Evolutionary conservation across 2,888 invertebrate species (phyloP), one percentile per base, ranked within the genome.

Genomic region (Tetragonula carbonaria): DNA sequence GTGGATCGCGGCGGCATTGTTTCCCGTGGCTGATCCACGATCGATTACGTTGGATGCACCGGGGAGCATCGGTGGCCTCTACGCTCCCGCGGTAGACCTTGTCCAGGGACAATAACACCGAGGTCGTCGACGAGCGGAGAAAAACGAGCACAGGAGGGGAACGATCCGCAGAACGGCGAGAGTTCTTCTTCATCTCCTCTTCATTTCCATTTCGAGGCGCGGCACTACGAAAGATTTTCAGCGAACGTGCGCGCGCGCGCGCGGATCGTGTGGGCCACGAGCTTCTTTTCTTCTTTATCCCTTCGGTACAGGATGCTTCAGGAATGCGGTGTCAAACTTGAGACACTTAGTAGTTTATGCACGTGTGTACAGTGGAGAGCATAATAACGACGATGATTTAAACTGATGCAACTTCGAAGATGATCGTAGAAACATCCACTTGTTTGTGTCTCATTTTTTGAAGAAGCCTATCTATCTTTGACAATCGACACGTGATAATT

Each of bases 181-280:
- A 38, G 6, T 38, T 6, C 8, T 45, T 45, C 45, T 8, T 45
- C 45, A 28, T 28, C 62, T 71, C 74, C 71, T 72, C 80, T 79
- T 81, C 81, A 89, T 88, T 87, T 87, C 85, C 81, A 89, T 88
- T 89, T 87, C 79, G 80, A 84, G 88, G 80, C 74, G 86, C 87
- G 80, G 80, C 88, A 75, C 6, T 8, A 8, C 72, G 68, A 65
- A 76, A 77, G 72, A 72, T 74, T 77, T 63, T 72, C 77, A 53
- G 28, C n/a, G 66, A 53, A 66, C 53, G 59, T 11, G 86, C 23
- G 57, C 28, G 28, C 28, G 28, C 28, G 28, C 45, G 45, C 45
- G 45, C 45, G 45, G 45, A 45, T 23, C 57, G 76, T 80, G 74
- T 80, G 78, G 86, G 57, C 66, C 80, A 78, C 59, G 66, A 59